Conservation (phyloP, 2,888 invertebrate species). For the Parascotia fuliginaria region DNA sequence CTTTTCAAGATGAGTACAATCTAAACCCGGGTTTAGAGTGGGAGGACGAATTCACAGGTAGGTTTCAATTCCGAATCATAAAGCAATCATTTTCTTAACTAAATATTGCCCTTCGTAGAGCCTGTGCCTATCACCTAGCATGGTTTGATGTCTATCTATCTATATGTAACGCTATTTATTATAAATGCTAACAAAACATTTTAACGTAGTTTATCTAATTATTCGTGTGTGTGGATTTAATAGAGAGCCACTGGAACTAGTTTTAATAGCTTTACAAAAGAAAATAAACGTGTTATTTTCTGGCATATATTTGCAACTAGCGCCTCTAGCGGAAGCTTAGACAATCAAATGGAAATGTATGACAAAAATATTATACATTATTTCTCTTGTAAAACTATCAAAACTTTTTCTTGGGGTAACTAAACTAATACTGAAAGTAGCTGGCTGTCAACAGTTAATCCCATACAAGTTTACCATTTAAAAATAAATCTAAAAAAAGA, state of each 20-base stretch:
- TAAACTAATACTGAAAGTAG: constrained; percentile 9
- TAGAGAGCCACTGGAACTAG: no score
- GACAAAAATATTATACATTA: no score
- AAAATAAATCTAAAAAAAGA: no score
- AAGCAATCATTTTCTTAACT: constrained; percentile 75
- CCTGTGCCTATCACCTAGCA: constrained; percentile 82
- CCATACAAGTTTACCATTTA: no score
- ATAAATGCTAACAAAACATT: constrained; percentile 68
- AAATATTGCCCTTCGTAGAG: constrained; percentile 79
- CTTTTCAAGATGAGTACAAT: constrained; percentile 99
- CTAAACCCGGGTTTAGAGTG: constrained; percentile 99
- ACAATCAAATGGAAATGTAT: no score
- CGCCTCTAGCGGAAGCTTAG: no score
- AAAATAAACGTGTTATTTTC: no score
- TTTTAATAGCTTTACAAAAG: no score
- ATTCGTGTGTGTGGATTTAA: constrained; percentile 45
- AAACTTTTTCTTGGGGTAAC: no score
- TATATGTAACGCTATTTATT: constrained; percentile 57
- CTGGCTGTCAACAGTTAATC: constrained; percentile 10
- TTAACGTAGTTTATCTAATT: constrained; percentile 57
- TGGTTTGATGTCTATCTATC: constrained; percentile 76
- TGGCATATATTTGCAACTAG: no score
- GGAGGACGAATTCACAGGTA: constrained; percentile 99
- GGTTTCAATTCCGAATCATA: constrained; percentile 88
- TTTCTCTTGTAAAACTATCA: no score